Percentiles rank a stretch among this genome's conserved stretches.
These are phyloP conservation scores for Xylota segnis DNA, from an alignment of 2,888 invertebrate genomes.

Conservation along the genomic window DNA sequence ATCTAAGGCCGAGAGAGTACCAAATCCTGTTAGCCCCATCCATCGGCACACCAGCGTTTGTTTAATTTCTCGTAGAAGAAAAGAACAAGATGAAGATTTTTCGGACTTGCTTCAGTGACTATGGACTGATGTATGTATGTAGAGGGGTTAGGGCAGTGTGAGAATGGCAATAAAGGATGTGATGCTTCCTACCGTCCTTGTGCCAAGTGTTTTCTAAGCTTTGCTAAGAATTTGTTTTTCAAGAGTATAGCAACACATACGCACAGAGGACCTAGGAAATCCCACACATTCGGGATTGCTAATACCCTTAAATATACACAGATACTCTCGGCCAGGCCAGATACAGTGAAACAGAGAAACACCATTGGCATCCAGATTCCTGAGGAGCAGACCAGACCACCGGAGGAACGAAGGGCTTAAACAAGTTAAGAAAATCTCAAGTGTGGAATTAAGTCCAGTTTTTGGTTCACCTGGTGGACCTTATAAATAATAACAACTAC, in stretches of 20 bases:
- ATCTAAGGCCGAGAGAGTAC: slow-evolving; percentile 49
- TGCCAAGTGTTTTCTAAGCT: slow-evolving; percentile 72
- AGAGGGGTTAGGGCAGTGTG: not conserved
- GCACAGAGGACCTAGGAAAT: slow-evolving; percentile 15
- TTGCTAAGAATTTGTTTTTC: slow-evolving; percentile 71
- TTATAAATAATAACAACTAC: slow-evolving; percentile 78
- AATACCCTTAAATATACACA: slow-evolving; percentile 64
- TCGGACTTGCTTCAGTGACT: slow-evolving; percentile 25
- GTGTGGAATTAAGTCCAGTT: slow-evolving; percentile 79
- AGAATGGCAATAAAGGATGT: slow-evolving; percentile 36
- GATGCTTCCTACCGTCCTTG: slow-evolving; percentile 22
- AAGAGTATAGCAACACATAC: slow-evolving; percentile 50
- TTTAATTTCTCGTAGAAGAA: slow-evolving; percentile 63
- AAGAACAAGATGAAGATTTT: slow-evolving; percentile 71
- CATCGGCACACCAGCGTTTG: slow-evolving; percentile 26
- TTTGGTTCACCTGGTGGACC: slow-evolving; percentile 78
- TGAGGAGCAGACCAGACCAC: not conserved
- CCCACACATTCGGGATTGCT: slow-evolving; percentile 51
- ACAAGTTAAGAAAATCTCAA: slow-evolving; percentile 78
- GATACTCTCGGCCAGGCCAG: slow-evolving; percentile 13
- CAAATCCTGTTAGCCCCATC: slow-evolving; percentile 37
- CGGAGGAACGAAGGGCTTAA: slow-evolving; percentile 67
- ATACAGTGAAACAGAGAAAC: slow-evolving; percentile 9
- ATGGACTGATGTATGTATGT: too few species aligned
- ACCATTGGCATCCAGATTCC: slow-evolving; percentile 48